These are phyloP conservation scores for Solenopsis fugax DNA, from an alignment of 1,140 invertebrate species.

Conservation along the genomic window DNA sequence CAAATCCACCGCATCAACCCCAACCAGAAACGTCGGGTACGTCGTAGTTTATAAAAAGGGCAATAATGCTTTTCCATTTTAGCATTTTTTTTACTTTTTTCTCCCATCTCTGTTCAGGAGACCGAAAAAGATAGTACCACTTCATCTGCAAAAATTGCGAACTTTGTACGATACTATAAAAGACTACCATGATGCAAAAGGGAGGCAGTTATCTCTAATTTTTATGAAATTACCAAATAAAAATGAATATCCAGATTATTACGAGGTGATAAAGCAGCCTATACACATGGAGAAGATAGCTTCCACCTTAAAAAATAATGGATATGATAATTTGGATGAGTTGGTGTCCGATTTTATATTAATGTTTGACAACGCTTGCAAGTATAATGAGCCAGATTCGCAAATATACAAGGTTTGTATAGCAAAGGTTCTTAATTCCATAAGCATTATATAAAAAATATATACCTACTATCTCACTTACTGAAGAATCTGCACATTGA, in stretches of 20 bases:
- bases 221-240: constrained; percentile 98
- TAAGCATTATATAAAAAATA: neutral
- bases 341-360: constrained; percentile 97
- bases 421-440: constrained; percentile 16
- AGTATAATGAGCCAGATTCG: constrained; percentile 99
- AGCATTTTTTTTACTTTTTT: constrained; percentile 33
- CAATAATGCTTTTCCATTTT: constrained; percentile 48
- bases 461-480: neutral
- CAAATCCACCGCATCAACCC: constrained; percentile 82
- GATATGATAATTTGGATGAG: constrained; percentile 96
- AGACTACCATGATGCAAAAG: constrained; percentile 96
- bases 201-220: constrained; percentile 94
- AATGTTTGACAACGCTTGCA: constrained; percentile 99
- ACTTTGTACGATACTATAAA: constrained; percentile 96
- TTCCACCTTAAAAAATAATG: constrained; percentile 93
- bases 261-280: constrained; percentile 98
- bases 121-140: constrained; percentile 87
- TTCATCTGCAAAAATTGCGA: constrained; percentile 92
- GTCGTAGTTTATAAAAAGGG: constrained; percentile 36
- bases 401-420: constrained; percentile 96
- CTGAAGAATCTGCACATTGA: neutral
- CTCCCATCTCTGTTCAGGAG: constrained; percentile 75
- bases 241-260: constrained; percentile 98
- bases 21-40: constrained; percentile 83
- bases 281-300: constrained; percentile 99